Conservation (phyloP, 2,888 invertebrate species). For the Cheilosia soror region DNA sequence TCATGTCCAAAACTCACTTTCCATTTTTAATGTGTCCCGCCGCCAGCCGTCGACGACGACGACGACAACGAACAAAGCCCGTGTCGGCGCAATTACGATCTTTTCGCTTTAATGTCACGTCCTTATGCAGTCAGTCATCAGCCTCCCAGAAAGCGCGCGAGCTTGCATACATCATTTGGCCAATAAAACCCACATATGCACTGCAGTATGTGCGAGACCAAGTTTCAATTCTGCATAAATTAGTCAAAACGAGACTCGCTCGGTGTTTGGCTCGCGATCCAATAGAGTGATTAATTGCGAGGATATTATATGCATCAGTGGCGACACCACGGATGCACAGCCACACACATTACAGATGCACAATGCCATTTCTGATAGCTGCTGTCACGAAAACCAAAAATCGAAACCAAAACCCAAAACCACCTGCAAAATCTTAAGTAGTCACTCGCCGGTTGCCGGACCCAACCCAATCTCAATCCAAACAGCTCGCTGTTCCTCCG, state of each 20-base stretch:
- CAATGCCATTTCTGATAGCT: conserved; percentile 53
- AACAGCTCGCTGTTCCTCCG: conserved; percentile 15
- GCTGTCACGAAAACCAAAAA: conserved; percentile 51
- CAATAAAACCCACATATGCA: conserved; percentile 41
- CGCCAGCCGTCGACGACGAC: conserved; percentile 17
- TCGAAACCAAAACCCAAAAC: conserved; percentile 8
- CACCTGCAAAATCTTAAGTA: conserved; percentile 68
- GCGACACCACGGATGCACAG: neutral
- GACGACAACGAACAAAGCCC: conserved; percentile 48
- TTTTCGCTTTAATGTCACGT: conserved; percentile 75
- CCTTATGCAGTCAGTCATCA: conserved; percentile 74
- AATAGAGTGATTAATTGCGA: conserved; percentile 69
- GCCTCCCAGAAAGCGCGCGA: conserved; percentile 65
- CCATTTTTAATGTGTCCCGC: conserved; percentile 46
- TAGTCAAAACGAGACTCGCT: conserved; percentile 50
- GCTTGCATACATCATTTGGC: conserved; percentile 68
- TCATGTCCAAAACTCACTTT: conserved; percentile 65
- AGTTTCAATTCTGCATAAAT: conserved; percentile 61
- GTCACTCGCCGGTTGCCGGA: conserved; percentile 44
- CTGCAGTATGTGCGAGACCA: conserved; percentile 35
- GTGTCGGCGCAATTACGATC: conserved; percentile 62
- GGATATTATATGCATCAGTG: conserved; percentile 53
- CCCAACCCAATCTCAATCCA: conserved; percentile 24
- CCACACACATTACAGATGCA: conserved; percentile 4
- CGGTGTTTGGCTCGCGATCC: conserved; percentile 38